Conservation (phyloP, 2,113 vertebrate species). For the Phylloscopus trochilus region DNA sequence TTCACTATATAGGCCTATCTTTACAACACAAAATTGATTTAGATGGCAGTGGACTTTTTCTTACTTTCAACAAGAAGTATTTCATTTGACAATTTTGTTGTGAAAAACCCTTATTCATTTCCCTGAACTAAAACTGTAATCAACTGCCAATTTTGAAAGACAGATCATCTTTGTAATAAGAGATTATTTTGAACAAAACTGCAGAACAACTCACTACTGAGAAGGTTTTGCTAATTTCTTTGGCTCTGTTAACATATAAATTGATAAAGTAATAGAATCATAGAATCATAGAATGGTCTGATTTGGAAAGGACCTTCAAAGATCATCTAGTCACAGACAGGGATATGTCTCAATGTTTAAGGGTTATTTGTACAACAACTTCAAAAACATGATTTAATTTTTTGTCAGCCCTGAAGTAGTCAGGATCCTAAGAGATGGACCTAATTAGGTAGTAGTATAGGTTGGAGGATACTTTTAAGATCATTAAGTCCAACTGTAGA, state of each 20-base stretch:
- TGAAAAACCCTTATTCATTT: background rate
- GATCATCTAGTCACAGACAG: rapidly evolving
- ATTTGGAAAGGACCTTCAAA: background rate
- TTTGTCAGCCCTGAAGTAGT: background rate
- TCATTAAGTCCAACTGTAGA: background rate
- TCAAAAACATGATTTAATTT: background rate
- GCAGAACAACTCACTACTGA: background rate
- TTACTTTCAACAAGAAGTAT: background rate
- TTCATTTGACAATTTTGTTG: background rate
- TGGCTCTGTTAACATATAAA: background rate
- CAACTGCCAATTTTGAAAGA: background rate
- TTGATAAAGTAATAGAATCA: background rate
- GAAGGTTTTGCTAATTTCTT: background rate
- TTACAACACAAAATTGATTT: background rate
- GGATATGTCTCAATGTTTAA: background rate
- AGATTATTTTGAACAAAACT: background rate
- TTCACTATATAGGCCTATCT: background rate
- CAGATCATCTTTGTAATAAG: background rate
- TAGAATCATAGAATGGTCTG: background rate
- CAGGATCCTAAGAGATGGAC: background rate
- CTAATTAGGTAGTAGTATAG: background rate
- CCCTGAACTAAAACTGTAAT: background rate
- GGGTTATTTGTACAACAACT: background rate
- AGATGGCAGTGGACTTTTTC: background rate
- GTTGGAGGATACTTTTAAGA: background rate